phyloP scores from a whole-genome alignment of 2,113 vertebrate species.

The Chionis minor region DNA sequence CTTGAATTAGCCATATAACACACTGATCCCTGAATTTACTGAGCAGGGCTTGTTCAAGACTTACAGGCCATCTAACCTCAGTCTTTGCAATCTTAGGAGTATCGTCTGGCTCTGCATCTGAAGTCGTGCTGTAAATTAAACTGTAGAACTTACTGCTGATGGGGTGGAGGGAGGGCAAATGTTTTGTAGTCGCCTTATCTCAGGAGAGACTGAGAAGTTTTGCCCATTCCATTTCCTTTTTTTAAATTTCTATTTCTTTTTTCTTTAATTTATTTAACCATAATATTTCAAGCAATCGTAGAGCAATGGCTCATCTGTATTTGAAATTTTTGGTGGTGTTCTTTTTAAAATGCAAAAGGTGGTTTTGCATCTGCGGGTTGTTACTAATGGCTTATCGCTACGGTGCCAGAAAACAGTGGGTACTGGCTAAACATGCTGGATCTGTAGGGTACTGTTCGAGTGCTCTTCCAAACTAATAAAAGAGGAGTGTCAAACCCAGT shows the following conservation, averaged over 20 bases:
- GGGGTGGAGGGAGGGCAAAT: too few relatives aligned
- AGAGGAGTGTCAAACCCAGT: not conserved
- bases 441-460: not conserved
- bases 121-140: not conserved
- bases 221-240: not conserved
- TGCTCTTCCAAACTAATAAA: not conserved
- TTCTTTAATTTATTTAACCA: not conserved
- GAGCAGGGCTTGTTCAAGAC: not conserved
- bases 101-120: not conserved
- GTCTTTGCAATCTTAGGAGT: not conserved
- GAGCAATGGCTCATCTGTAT: not conserved
- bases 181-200: not conserved
- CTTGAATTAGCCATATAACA: not conserved
- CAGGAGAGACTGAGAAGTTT: not conserved
- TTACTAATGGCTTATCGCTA: not conserved
- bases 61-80: not conserved
- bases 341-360: not conserved
- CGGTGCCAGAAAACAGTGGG: not conserved
- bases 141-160: not conserved
- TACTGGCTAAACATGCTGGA: fast-evolving
- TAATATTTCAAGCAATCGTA: not conserved
- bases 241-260: too few relatives aligned
- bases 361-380: not conserved
- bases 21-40: not conserved
- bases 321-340: not conserved